These are phyloP conservation scores for Micronycteris hirsuta DNA, from an alignment of 2,113 vertebrate species.

Conservation along the genomic window DNA sequence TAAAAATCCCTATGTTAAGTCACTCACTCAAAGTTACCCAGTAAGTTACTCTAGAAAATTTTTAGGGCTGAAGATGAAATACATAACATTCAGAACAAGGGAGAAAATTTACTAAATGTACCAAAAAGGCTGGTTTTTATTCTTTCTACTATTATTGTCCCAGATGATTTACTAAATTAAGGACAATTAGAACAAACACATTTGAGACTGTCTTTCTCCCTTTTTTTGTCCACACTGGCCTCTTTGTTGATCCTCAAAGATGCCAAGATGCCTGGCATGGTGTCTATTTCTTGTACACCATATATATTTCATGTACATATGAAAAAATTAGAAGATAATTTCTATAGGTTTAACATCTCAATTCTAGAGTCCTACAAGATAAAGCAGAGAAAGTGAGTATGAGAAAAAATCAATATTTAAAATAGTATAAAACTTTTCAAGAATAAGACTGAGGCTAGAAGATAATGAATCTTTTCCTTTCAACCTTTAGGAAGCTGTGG, in stretches of 20 bases:
- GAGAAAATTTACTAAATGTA: background rate
- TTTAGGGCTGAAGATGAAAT: background rate
- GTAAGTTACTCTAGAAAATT: background rate
- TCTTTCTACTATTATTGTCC: background rate
- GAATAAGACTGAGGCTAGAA: background rate
- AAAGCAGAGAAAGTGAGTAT: background rate
- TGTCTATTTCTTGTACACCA: background rate
- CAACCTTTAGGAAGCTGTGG: background rate
- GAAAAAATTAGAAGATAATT: background rate
- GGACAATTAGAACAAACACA: background rate
- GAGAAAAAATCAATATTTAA: background rate
- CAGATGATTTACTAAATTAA: conserved; percentile 13
- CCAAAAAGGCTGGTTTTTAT: background rate
- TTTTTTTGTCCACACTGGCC: background rate
- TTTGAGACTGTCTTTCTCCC: background rate
- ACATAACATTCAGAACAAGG: background rate
- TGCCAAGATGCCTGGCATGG: background rate
- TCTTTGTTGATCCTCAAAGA: background rate
- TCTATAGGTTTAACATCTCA: background rate
- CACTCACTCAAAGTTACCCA: background rate
- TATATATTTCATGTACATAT: background rate
- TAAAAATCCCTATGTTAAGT: background rate
- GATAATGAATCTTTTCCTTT: conserved; percentile 11
- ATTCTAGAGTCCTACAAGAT: background rate
- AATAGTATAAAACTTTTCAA: background rate